These are phyloP conservation scores for Eristalis arbustorum DNA, from an alignment of 2,888 invertebrate species.

Conservation along the genomic window DNA sequence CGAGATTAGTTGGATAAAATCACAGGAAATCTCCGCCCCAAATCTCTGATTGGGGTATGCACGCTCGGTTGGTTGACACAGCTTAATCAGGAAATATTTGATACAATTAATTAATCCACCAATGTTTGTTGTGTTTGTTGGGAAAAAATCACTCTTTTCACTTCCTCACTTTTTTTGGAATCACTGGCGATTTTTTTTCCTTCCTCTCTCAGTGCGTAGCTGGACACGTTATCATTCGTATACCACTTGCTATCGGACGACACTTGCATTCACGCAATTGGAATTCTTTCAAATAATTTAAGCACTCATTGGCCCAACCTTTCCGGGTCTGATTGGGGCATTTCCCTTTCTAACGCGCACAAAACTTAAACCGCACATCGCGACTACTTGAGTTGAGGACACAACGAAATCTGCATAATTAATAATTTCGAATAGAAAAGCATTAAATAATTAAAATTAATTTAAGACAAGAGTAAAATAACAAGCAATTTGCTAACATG, in stretches of 20 bases:
- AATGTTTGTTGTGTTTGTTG: conserved; percentile 33
- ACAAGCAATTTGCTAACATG: neutral
- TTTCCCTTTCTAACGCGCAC: conserved; percentile 66
- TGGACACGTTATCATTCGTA: conserved; percentile 2
- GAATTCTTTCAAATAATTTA: neutral
- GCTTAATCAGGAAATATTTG: conserved; percentile 79
- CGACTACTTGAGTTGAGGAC: neutral
- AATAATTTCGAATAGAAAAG: neutral
- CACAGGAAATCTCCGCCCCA: neutral
- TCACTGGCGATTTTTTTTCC: neutral
- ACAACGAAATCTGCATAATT: neutral
- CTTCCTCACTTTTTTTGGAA: neutral
- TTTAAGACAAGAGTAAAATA: neutral
- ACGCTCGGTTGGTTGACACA: conserved; percentile 60
- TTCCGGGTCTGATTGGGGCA: conserved; percentile 28
- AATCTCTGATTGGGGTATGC: conserved; percentile 2
- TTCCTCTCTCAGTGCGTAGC: conserved; percentile 11
- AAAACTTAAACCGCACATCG: conserved; percentile 45
- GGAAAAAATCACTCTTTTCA: neutral
- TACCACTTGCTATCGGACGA: neutral
- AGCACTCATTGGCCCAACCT: conserved; percentile 20
- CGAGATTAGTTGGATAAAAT: conserved; percentile 18
- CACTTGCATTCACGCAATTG: neutral
- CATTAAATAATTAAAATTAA: neutral
- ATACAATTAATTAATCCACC: conserved; percentile 79